phyloP scores from a whole-genome alignment of 2,113 vertebrate species.

The Tinamus guttatus region DNA sequence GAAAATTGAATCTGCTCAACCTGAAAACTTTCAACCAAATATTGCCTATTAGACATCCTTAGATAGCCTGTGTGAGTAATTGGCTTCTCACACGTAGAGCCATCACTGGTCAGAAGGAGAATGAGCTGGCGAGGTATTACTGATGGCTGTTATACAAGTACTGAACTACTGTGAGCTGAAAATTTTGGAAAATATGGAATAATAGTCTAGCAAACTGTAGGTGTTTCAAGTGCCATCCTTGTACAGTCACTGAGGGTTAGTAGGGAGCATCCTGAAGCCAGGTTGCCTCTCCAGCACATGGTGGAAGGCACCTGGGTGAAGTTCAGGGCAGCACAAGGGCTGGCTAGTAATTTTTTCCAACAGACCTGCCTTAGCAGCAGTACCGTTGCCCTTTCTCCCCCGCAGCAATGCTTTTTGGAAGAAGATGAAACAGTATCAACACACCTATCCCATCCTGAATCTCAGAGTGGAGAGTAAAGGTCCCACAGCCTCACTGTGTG shows the following conservation, averaged over 20 bases:
- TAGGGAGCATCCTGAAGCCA: background rate
- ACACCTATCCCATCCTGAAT: background rate
- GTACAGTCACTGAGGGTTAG: background rate
- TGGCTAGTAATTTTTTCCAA: background rate
- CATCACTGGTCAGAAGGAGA: background rate
- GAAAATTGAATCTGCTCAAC: background rate
- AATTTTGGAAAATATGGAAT: background rate
- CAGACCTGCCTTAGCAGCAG: background rate
- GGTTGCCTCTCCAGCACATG: accelerated
- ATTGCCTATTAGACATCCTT: background rate
- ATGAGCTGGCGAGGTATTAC: background rate
- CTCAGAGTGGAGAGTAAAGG: background rate
- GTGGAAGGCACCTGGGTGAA: background rate
- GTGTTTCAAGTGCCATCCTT: background rate
- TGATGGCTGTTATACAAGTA: background rate
- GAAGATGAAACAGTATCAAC: background rate
- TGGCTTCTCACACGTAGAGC: background rate
- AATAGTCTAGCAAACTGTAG: background rate
- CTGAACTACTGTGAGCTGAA: background rate
- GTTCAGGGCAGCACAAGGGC: background rate
- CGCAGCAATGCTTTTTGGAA: background rate
- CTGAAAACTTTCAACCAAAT: background rate
- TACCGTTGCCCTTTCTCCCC: background rate
- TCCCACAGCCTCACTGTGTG: background rate
- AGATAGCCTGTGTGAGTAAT: background rate